These are phyloP conservation scores for Circaetus cinerascens DNA, from an alignment of 2,113 vertebrate species.

Conservation along the genomic window DNA sequence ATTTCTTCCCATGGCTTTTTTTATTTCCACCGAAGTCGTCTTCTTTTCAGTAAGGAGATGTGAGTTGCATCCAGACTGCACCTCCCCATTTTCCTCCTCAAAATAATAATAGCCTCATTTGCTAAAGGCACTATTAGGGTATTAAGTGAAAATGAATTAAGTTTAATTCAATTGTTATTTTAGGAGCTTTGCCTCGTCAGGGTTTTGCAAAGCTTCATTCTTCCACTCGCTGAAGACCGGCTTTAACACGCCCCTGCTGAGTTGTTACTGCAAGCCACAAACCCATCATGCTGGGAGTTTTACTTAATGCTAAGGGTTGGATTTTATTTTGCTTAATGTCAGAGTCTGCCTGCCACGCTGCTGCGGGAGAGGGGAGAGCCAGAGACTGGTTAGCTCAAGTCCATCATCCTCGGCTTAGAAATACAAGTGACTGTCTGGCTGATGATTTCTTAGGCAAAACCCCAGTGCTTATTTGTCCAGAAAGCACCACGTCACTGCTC, in stretches of 20 bases:
- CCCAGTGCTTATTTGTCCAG: background rate
- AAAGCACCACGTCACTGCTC: background rate
- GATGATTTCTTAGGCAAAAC: background rate
- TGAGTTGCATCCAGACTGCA: background rate
- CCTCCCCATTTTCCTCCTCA: slow-evolving; percentile 22
- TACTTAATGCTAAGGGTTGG: slow-evolving; percentile 68
- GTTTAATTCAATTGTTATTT: slow-evolving; percentile 69
- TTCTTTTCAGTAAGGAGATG: background rate
- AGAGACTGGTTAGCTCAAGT: background rate
- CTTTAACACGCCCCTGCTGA: slow-evolving; percentile 68
- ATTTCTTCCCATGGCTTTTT: background rate
- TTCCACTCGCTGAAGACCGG: slow-evolving; percentile 40
- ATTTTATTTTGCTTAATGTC: slow-evolving; percentile 52
- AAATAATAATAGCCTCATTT: slow-evolving; percentile 62
- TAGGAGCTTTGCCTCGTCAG: slow-evolving; percentile 60
- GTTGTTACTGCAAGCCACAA: slow-evolving; percentile 63
- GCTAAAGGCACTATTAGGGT: slow-evolving; percentile 54
- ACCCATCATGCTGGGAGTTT: slow-evolving; percentile 51
- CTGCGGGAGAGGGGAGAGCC: background rate
- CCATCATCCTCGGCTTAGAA: background rate
- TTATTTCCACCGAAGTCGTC: background rate
- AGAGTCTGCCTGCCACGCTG: background rate
- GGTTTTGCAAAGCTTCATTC: slow-evolving; percentile 62
- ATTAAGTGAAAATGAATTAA: slow-evolving; percentile 71
- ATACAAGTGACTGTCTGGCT: background rate